Base-by-base conservation (phyloP, 2,797 vertebrate species). In the Anabacerthia variegaticeps region DNA sequence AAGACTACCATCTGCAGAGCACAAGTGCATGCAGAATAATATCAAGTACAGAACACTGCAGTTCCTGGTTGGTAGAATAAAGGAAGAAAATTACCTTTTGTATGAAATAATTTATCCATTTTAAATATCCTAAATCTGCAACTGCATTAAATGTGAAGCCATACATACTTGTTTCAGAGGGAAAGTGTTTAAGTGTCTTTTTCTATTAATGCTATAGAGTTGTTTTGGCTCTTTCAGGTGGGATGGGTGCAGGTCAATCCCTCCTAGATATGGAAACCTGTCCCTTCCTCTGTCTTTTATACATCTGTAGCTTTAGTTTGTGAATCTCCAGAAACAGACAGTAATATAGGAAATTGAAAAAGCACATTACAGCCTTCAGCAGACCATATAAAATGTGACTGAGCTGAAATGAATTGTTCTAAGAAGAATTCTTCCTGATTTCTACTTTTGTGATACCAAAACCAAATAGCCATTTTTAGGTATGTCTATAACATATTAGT, bases 161-260 rank as follows among this genome's bases (percentile, higher is more conserved):
- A 54, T 18, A 52, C 1, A 22, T 30, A 51, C 2, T 10, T 44
- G 17, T n/a, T 85, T 87, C 61, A 56, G 10, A 65, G 4, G 8
- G 16, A 43, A 75, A 46, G 10, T n/a, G 13, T 39, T 72, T 21
- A 39, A 26, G 6, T 39, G 19, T 1, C 27, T 72, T 59, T 46
- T 32, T 81, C 10, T 12, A 3, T 17, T 43, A 44, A 46, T 44
- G 15, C n/a, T n/a, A 7, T 16, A 19, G 3, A 58, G 21, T 5
- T 63, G 17, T 65, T 59, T 26, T 3, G 6, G 7, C 6, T 58
- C n/a, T 61, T 67, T 39, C 19, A 43, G 43, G 17, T 51, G n/a
- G 11, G 4, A 3, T 41, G 5, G 3, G 3, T 13, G 9, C 13
- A 9, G 2, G 5, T 59, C 49, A 81, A 0, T 75, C 27, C 5